A percentile compares a stretch with the other conserved stretches of the same genome.
Evolutionary conservation across 2,113 vertebrate genomes (phyloP).

Genomic region (Lophius piscatorius): DNA sequence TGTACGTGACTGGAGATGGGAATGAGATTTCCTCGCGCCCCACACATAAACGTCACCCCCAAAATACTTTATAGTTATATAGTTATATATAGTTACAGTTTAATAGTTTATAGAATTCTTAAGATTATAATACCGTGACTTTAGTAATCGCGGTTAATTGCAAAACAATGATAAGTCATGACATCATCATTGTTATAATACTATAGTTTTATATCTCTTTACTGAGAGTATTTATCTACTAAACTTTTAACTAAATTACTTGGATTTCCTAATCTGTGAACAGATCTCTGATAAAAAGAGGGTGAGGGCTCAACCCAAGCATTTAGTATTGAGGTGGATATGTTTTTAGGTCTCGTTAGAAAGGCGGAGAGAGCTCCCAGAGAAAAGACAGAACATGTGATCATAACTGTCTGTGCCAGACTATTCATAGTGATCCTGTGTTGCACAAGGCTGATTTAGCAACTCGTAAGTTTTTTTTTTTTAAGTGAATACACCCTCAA

Average conservation of each 20-base stretch:
- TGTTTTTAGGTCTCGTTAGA: background rate
- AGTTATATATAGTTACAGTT: too few species aligned
- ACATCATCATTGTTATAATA: too few species aligned
- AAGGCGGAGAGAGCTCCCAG: constrained; percentile 6
- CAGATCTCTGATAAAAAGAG: background rate
- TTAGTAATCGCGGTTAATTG: too few species aligned
- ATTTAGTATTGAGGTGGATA: background rate
- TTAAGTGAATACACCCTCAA: background rate
- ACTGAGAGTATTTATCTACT: background rate
- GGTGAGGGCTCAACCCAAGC: background rate
- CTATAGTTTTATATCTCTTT: background rate
- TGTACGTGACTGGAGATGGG: too few species aligned
- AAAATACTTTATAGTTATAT: too few species aligned
- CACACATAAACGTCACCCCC: too few species aligned
- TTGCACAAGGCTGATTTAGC: constrained; percentile 73
- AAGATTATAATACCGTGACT: too few species aligned
- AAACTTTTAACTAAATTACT: background rate
- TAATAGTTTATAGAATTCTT: too few species aligned
- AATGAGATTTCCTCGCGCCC: too few species aligned
- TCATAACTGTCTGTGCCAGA: constrained; percentile 57
- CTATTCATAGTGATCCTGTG: constrained; percentile 76
- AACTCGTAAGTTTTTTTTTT: constrained; percentile 49
- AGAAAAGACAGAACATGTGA: constrained; percentile 59
- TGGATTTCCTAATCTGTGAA: background rate
- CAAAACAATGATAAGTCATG: too few species aligned